A percentile compares a stretch with the other conserved stretches of the same genome.
Evolutionary conservation across 2,797 vertebrate genomes (phyloP).

Genomic region (Danio tinwini): DNA sequence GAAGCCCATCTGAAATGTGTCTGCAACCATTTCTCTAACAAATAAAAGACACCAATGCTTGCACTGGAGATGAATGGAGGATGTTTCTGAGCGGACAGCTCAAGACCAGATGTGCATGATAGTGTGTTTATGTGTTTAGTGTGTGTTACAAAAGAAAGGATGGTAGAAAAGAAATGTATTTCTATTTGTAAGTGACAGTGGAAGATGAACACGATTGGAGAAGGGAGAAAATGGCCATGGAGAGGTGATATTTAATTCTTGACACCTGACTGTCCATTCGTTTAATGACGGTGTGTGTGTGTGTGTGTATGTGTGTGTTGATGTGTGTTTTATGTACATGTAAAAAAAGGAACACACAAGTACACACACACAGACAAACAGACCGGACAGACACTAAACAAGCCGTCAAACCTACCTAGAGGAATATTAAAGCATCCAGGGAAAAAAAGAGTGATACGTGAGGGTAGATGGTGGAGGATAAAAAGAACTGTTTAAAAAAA

Average conservation of each 20-base stretch:
- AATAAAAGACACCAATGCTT: conserved; percentile 6
- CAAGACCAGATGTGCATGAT: not conserved
- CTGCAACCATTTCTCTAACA: not conserved
- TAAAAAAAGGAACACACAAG: conserved; percentile 70
- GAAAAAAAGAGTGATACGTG: conserved; percentile 71
- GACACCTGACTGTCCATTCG: conserved; percentile 30
- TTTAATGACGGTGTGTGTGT: conserved; percentile 63
- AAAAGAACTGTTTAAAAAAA: conserved; percentile 65
- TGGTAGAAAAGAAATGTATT: conserved; percentile 28
- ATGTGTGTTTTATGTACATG: conserved; percentile 82
- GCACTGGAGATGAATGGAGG: conserved; percentile 25
- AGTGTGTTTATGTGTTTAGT: conserved; percentile 8
- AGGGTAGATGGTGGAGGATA: conserved; percentile 56
- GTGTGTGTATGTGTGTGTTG: conserved; percentile 78
- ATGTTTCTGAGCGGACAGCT: not conserved
- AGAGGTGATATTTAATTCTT: conserved; percentile 51
- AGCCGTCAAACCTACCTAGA: conserved; percentile 85
- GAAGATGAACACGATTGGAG: conserved; percentile 67
- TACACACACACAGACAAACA: conserved; percentile 82
- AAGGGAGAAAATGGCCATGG: conserved; percentile 58
- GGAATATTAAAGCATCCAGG: conserved; percentile 82
- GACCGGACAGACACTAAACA: conserved; percentile 83
- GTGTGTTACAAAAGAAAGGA: conserved; percentile 51
- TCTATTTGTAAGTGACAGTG: conserved; percentile 60
- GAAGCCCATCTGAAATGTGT: conserved; percentile 4